A percentile compares a stretch with the other conserved stretches of the same genome.
phyloP scores from a whole-genome alignment of 2,797 vertebrate genomes.

The Sebastes hopkinsi region DNA sequence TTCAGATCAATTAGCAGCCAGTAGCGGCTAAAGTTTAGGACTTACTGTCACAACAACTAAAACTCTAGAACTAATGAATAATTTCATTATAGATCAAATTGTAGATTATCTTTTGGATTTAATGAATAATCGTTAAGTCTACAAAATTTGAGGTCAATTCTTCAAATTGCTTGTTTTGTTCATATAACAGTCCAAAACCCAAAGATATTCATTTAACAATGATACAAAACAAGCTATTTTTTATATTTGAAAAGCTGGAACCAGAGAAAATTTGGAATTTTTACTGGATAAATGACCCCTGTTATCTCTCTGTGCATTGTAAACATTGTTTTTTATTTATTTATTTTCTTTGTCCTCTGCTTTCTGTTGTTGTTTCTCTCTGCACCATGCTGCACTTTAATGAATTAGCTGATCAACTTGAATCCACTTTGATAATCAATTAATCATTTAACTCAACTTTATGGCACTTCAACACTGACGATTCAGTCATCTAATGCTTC shows the following conservation, averaged over 20 bases:
- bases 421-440: neutral
- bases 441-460: neutral
- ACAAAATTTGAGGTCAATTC: neutral
- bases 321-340: neutral
- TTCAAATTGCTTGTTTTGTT: no score
- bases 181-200: neutral
- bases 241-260: neutral
- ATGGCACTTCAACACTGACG: neutral
- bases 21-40: no score
- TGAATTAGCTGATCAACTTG: neutral
- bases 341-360: neutral
- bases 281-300: neutral
- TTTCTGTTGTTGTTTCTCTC: neutral
- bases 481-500: neutral
- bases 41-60: no score
- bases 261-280: neutral
- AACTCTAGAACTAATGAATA: no score
- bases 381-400: neutral
- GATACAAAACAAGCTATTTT: neutral
- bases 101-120: no score
- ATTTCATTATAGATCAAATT: no score
- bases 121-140: neutral
- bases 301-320: neutral
- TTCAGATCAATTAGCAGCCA: no score
- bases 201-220: neutral